Percentiles rank a stretch among this genome's conserved stretches.
phyloP scores from a whole-genome alignment of 2,888 invertebrate genomes.

The Elegia similella region DNA sequence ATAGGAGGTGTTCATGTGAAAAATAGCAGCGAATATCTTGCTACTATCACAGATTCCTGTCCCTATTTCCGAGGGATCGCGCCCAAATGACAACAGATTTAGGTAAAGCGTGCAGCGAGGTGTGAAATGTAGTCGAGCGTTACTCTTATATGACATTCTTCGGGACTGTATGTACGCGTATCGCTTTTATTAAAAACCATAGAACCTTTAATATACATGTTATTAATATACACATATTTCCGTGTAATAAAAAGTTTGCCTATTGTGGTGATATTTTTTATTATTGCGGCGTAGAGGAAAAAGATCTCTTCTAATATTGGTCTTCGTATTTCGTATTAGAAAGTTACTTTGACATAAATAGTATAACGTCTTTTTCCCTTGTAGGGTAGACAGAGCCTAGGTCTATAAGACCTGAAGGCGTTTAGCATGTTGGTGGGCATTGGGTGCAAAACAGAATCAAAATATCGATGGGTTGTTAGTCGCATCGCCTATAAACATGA shows the following conservation, averaged over 20 bases:
- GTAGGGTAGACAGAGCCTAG: too few relatives aligned
- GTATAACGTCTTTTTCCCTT: too few relatives aligned
- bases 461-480: too few relatives aligned
- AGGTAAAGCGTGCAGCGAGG: slow-evolving; percentile 77
- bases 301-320: too few relatives aligned
- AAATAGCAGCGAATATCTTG: slow-evolving; percentile 73
- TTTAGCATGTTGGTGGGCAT: too few relatives aligned
- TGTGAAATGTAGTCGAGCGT: slow-evolving; percentile 78
- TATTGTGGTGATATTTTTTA: not conserved
- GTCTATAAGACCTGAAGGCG: too few relatives aligned
- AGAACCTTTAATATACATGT: not conserved
- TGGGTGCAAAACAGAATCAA: too few relatives aligned
- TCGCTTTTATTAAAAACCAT: slow-evolving; percentile 72
- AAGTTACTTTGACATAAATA: too few relatives aligned
- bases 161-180: slow-evolving; percentile 66
- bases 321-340: too few relatives aligned
- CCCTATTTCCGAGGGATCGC: slow-evolving; percentile 73
- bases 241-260: not conserved
- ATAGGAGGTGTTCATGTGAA: slow-evolving; percentile 62
- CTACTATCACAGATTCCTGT: slow-evolving; percentile 70
- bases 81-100: slow-evolving; percentile 79
- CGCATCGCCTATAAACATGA: too few relatives aligned
- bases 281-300: too few relatives aligned
- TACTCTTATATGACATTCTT: slow-evolving; percentile 77
- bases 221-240: slow-evolving; percentile 6